Evolutionary conservation across 1,140 invertebrate genomes (phyloP).

Genomic region (Scaptomyza hsui): DNA sequence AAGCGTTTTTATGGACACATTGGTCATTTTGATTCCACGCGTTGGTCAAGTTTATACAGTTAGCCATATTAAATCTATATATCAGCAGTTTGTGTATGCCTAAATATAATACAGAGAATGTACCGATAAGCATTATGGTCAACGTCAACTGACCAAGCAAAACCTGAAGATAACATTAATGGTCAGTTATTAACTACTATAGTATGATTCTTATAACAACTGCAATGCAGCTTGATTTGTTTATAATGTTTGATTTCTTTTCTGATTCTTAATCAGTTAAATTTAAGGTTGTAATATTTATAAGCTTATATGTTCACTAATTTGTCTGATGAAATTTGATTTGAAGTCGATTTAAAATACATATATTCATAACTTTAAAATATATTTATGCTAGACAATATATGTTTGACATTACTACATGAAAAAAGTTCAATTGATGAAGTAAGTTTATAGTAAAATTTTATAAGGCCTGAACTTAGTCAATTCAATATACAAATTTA

Average conservation of each 20-base stretch:
- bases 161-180: conserved; percentile 41
- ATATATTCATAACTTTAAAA: too few relatives aligned
- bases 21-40: conserved; percentile 63
- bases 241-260: conserved; percentile 20
- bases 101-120: conserved; percentile 16
- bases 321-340: conserved; percentile 5
- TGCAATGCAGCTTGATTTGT: conserved; percentile 26
- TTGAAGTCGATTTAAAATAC: neutral
- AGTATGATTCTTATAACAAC: neutral
- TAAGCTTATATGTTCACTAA: neutral
- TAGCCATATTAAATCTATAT: neutral
- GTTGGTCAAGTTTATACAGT: conserved; percentile 26
- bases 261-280: conserved; percentile 3
- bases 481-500: too few relatives aligned
- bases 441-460: too few relatives aligned
- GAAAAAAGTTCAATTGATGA: too few relatives aligned
- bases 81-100: neutral
- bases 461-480: too few relatives aligned
- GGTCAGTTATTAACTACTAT: conserved; percentile 37
- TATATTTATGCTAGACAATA: too few relatives aligned
- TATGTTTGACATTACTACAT: too few relatives aligned
- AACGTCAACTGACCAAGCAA: conserved; percentile 54
- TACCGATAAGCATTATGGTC: conserved; percentile 26
- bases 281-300: conserved; percentile 6
- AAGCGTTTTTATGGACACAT: conserved; percentile 1